Conservation (phyloP, 2,888 invertebrate species). For the Plemyria rubiginata region DNA sequence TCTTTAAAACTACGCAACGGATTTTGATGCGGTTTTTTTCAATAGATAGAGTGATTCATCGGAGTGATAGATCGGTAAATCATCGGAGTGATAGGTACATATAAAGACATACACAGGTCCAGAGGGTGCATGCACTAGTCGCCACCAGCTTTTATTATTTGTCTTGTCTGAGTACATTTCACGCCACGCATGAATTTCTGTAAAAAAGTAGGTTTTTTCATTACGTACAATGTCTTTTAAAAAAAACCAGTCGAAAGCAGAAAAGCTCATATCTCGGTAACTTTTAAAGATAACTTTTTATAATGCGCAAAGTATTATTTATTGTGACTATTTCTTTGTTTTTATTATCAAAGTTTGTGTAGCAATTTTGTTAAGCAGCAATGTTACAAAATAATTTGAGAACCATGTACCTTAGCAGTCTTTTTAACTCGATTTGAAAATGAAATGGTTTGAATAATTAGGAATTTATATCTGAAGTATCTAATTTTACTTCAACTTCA, state of each 20-base stretch:
- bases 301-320: constrained; percentile 14
- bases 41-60: no score
- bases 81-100: no score
- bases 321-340: constrained; percentile 11
- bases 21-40: no score
- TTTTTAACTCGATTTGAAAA: neutral
- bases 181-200: neutral
- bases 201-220: no score
- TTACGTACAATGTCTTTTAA: no score
- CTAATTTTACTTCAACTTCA: neutral
- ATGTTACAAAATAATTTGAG: neutral
- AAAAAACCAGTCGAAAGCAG: constrained; percentile 3
- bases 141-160: neutral
- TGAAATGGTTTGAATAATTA: neutral
- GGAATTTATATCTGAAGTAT: neutral
- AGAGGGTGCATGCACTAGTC: no score
- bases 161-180: neutral
- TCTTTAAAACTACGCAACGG: no score
- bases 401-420: neutral
- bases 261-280: constrained; percentile 16
- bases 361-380: constrained; percentile 9
- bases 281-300: constrained; percentile 10
- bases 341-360: constrained; percentile 17
- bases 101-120: no score
- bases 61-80: no score